Base-by-base conservation (phyloP, 2,888 invertebrate genomes). In the Strigamia crassipes region DNA sequence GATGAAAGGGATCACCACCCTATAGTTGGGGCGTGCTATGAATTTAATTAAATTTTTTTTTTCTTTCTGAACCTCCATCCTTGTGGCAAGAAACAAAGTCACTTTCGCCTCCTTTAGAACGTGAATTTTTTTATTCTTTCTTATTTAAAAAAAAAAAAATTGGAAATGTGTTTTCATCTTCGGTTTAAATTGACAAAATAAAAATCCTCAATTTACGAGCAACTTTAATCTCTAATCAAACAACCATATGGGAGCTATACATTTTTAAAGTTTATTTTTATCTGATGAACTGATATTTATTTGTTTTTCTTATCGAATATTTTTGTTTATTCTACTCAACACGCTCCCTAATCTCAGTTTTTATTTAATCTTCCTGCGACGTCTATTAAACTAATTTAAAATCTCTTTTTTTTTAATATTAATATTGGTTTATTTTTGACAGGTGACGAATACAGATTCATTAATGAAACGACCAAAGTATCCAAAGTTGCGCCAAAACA, bases 371-470 rank as follows among this genome's bases (percentile, higher is more conserved):
- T 13, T 15, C n/a, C 9, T 78, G 4, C 27, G 10, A 10, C 41
- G 8, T 8, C 27, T 15, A 6, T 78, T 78, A 34, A 34, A 81
- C 56, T 78, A 51, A 81, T 78, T 73, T 78, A 56, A 38, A 46
- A 27, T 61, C 34, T 31, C n/a, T n/a, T n/a, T n/a, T 78, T 83
- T 38, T 38, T 82, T 78, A n/a, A 27, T 78, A 82, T 80, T 42
- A 34, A 79, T 38, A 38, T 82, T 82, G 77, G 81, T 21, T 81
- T 42, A n/a, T 78, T 85, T 78, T 85, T 92, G 93, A 61, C 91
- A 97, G 97, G 96, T 91, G 95, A 95, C 90, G 97, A 97, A 91
- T 96, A 94, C 90, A 92, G 96, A 87, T 98, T 97, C 90, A 93
- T 96, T 89, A 96, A 97, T 89, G 93, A 93, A 88, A 96, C 96